Evolutionary conservation across 2,888 invertebrate genomes (phyloP).

Genomic region (Aporophyla nigra): DNA sequence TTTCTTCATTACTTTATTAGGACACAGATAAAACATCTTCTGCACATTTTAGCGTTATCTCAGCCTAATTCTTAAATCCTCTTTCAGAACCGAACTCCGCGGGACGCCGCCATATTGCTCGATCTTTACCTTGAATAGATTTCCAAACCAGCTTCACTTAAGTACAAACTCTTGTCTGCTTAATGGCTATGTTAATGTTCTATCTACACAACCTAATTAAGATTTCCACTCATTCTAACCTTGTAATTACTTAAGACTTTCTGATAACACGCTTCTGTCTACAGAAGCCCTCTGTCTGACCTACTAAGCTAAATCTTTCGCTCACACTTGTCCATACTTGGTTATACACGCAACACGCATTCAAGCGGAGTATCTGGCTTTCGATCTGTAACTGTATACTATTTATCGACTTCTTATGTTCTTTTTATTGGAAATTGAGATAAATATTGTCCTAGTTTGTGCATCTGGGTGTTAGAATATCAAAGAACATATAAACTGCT

Average conservation of each 20-base stretch:
- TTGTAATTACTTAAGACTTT: conserved; percentile 47
- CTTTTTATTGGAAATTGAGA: conserved; percentile 19
- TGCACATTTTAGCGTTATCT: not conserved
- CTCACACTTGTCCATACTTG: conserved; percentile 41
- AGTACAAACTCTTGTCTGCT: conserved; percentile 19
- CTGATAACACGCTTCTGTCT: conserved; percentile 45
- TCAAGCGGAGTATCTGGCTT: conserved; percentile 63
- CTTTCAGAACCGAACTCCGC: not conserved
- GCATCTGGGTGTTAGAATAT: not conserved
- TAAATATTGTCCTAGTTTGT: conserved; percentile 3
- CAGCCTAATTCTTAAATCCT: not conserved
- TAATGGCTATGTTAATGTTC: conserved; percentile 20
- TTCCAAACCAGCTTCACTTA: not conserved
- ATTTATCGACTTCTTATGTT: conserved; percentile 39
- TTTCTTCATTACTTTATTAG: not conserved
- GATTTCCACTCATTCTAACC: conserved; percentile 27
- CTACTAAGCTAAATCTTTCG: conserved; percentile 64
- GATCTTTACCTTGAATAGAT: conserved; percentile 9
- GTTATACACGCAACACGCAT: conserved; percentile 54
- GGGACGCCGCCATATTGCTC: not conserved
- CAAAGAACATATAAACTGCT: not conserved
- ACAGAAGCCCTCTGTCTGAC: conserved; percentile 65
- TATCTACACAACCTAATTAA: conserved; percentile 29
- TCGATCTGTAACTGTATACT: conserved; percentile 54
- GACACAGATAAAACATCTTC: not conserved